Evolutionary conservation across 2,888 invertebrate species (phyloP), one percentile per base, ranked within the genome.

Genomic region (Pecten maximus): DNA sequence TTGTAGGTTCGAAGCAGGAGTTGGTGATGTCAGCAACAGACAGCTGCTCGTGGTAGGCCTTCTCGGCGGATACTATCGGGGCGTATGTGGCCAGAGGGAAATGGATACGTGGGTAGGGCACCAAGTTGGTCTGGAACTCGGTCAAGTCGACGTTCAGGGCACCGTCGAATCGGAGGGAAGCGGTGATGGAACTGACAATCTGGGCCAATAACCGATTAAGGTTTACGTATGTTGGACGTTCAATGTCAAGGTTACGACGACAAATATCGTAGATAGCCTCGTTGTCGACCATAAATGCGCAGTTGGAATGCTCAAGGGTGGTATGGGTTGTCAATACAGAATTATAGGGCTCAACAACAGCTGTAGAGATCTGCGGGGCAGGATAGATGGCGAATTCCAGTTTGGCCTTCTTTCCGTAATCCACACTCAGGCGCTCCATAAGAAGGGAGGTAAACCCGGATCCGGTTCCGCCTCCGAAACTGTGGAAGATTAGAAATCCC

Each of bases 321-420:
- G 99, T 99, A 97, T 99, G 99, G 92, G 99, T 99, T 96, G 99
- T 99, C 96, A 99, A 94, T 91, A 99, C 99, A 0, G 99, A 99
- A 97, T 99, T 99, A 98, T 99, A 99, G 0, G 99, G 99, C 96
- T 99, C 99, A 60, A 99, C 99, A 15, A 99, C 98, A 0, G 99
- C 98, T 0, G 99, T 99, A 48, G 98, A 98, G 40, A 99, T 98
- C 97, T 98, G 98, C 88, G 98, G 98, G 19, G 99, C 98, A 6
- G 98, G 98, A 96, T 99, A 99, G 90, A 99, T 98, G 40, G 98
- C 98, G 96, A 98, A 98, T 93, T 96, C 96, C 74, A 96, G 93
- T 92, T 96, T 96, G 87, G 96, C 95, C 91, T 96, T 96, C 94
- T 94, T 95, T 91, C 98, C 98, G 95, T 98, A 99, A 95, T 98